These are phyloP conservation scores for Epicampocera succincta DNA, from an alignment of 2,888 invertebrate genomes.

Conservation along the genomic window DNA sequence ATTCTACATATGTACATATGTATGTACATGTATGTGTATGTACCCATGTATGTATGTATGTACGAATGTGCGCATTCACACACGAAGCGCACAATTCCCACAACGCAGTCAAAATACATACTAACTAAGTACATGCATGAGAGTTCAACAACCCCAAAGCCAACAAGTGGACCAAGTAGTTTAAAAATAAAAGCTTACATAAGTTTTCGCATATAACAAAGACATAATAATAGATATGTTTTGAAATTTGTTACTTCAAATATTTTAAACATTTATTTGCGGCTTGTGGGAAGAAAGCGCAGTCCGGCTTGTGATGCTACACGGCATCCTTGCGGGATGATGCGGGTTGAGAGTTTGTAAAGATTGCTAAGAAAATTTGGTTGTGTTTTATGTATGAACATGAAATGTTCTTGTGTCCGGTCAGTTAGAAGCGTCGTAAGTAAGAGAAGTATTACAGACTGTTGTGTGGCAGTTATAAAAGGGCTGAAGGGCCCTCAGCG, in stretches of 20 bases:
- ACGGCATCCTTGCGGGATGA: too few relatives aligned
- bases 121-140: conserved; percentile 61
- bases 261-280: conserved; percentile 38
- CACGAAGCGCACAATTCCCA: conserved; percentile 48
- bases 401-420: too few relatives aligned
- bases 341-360: too few relatives aligned
- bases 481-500: too few relatives aligned
- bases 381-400: too few relatives aligned
- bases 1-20: too few relatives aligned
- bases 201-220: conserved; percentile 55
- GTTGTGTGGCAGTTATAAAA: too few relatives aligned
- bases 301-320: neutral
- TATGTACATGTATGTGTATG: conserved; percentile 9
- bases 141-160: conserved; percentile 64
- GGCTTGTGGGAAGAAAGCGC: conserved; percentile 56
- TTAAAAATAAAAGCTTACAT: conserved; percentile 67
- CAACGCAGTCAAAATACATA: conserved; percentile 45
- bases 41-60: neutral
- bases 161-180: conserved; percentile 61
- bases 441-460: too few relatives aligned
- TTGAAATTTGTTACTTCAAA: conserved; percentile 13
- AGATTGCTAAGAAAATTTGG: too few relatives aligned
- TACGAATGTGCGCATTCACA: neutral
- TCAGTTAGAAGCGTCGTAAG: too few relatives aligned
- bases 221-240: conserved; percentile 44